Conservation (phyloP, 2,113 vertebrate species). For the Engraulis encrasicolus region DNA sequence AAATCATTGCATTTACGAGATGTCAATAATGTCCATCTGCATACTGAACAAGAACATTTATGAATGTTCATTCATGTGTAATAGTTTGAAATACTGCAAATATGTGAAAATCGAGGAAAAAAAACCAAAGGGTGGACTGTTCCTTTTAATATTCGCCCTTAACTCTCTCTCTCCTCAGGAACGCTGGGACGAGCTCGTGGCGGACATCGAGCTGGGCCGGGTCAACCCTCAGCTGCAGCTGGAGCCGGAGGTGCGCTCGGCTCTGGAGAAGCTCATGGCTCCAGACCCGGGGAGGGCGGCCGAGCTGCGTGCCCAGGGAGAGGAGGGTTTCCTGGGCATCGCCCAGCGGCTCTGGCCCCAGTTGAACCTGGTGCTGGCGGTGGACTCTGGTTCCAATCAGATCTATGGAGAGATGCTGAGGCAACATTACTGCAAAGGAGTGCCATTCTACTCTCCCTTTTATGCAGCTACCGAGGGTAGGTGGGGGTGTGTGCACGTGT, state of each 20-base stretch:
- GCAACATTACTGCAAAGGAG: conserved; percentile 78
- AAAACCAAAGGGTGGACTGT: no score
- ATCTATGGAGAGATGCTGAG: conserved; percentile 76
- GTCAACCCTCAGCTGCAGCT: conserved; percentile 69
- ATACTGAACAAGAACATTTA: no score
- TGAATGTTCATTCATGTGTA: no score
- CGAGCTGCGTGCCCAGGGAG: conserved; percentile 72
- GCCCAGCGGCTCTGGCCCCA: conserved; percentile 83
- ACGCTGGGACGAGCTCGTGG: conserved; percentile 75
- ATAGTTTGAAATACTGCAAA: no score
- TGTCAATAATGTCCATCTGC: no score
- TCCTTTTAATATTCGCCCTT: conserved; percentile 11
- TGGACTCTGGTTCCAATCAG: conserved; percentile 79
- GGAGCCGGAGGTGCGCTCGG: conserved; percentile 62
- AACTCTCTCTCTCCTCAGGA: conserved; percentile 44
- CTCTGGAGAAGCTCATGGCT: conserved; percentile 63
- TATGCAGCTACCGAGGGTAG: conserved; percentile 85
- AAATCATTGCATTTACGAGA: no score
- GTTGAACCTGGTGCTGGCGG: conserved; percentile 82
- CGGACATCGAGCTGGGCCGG: conserved; percentile 77
- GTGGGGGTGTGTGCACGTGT: no score
- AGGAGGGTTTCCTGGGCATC: conserved; percentile 79
- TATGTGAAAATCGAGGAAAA: no score
- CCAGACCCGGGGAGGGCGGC: conserved; percentile 75
- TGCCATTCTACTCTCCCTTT: conserved; percentile 87